Base-by-base conservation (phyloP, 1,140 invertebrate genomes). In the Leptopilina clavipes region DNA sequence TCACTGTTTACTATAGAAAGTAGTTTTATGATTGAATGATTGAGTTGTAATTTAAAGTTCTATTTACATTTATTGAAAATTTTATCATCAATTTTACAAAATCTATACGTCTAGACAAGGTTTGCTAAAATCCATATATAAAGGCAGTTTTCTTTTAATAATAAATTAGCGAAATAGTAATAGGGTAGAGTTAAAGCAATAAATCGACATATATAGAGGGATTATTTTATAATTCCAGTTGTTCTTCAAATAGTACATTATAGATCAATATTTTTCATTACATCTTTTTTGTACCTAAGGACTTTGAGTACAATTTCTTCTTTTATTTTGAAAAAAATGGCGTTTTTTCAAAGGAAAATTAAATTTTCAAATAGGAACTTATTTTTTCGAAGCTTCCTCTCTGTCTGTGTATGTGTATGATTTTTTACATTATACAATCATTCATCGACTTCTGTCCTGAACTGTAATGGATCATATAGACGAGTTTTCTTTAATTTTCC, bases 401-500 rank as follows among this genome's bases (percentile, higher is more conserved):
- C 25, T 31, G 1, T 31, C 25, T 31, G 1, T 31, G 1, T 31
- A 2, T 31, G 25, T 40, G 37, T 52, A 5, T 52, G 48, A 52
- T 52, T 52, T 52, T 52, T 52, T 52, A n/a, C n/a, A 52, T n/a
- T 3, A n/a, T 6, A 65, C 59, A 14, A 31, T 65, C 48, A 17
- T 79, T 70, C 74, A 79, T 81, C 71, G 73, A 72, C 19, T 76
- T 25, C 44, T n/a, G 71, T 72, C 77, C 76, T 70, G 54, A 75
- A 76, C 77, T 73, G 56, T 77, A 76, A 77, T 76, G 79, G 72
- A 70, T 65, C 59, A 65, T 77, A 59, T 71, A 74, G 76, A 76
- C 74, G 74, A 79, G 31, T 54, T 82, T 82, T 79, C 78, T 80
- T 80, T 77, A 82, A 80, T 82, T 82, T 82, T 82, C 79, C 43